Evolutionary conservation across 2,888 invertebrate species (phyloP), one percentile per base, ranked within the genome.

Genomic region (Drosophila algonquin): DNA sequence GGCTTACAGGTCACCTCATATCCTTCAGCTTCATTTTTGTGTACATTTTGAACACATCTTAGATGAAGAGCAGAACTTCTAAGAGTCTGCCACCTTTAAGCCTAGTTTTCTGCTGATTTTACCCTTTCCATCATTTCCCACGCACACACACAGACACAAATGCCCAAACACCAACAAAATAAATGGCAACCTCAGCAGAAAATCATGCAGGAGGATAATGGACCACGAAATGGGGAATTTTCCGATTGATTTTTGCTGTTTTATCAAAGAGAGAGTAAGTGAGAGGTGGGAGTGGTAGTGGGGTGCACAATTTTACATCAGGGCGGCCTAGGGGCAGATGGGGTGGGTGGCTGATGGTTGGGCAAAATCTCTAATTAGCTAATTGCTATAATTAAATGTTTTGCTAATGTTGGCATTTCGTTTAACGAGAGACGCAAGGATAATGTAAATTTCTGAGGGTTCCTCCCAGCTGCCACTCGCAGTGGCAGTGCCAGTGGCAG

Each of bases 361-460:
- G 70, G 70, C 68, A 74, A 77, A 88, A 81, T 88, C 87, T 88
- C 79, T 87, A 89, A 89, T 89, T 87, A 90, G 89, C 89, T 89
- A 89, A 89, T 89, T 90, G 89, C 77, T 81, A 77, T 89, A 90
- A 89, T 89, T 88, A 90, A 87, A 87, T 82, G 87, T 79, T 82
- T 77, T 76, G 87, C 85, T 81, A 85, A 88, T 83, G 85, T 75
- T 75, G 74, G 77, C 80, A 81, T 85, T 89, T 82, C 81, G 84
- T 79, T 84, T 75, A 78, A 76, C 81, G 73, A 63, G 72, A 40
- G 40, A 79, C 78, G 72, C 81, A 79, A 88, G 81, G 78, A 83
- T 76, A 88, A 88, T 88, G 88, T 78, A 88, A 88, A 88, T 40
- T 82, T 87, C 69, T 70, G 77, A 54, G 55, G 59, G 75, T 40